Evolutionary conservation across 2,888 invertebrate species (phyloP).

Genomic region (Tromatobia lineatoria): DNA sequence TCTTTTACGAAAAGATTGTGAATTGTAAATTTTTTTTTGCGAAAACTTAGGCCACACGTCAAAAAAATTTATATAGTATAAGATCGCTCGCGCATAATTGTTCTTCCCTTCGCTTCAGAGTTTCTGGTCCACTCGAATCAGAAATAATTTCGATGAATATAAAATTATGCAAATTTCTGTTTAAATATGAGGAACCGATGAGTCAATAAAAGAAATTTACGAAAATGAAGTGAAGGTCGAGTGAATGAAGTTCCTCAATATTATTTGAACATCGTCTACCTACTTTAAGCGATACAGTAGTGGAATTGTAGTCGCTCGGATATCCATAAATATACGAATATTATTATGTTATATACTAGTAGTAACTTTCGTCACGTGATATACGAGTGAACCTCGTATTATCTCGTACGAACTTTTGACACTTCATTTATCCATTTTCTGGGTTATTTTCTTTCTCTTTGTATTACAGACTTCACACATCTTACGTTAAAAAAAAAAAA

Average conservation of each 20-base stretch:
- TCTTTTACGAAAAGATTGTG: background rate
- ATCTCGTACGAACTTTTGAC: slow-evolving; percentile 33
- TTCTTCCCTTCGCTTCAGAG: background rate
- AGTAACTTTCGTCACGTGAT: slow-evolving; percentile 31
- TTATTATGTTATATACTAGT: slow-evolving; percentile 6
- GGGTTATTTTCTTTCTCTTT: slow-evolving; percentile 5
- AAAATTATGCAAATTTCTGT: slow-evolving; percentile 11
- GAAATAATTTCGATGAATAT: slow-evolving; percentile 20
- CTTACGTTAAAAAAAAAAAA: slow-evolving; percentile 20
- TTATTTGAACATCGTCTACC: slow-evolving; percentile 27
- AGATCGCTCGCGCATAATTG: background rate
- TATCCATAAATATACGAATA: slow-evolving; percentile 41
- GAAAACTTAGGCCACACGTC: background rate
- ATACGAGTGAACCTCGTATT: slow-evolving; percentile 16
- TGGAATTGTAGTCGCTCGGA: slow-evolving; percentile 29
- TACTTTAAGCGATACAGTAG: slow-evolving; percentile 26
- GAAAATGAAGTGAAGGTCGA: slow-evolving; percentile 2
- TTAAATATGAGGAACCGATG: background rate
- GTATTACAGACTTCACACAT: slow-evolving; percentile 13
- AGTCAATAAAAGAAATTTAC: background rate
- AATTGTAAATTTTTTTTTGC: slow-evolving; percentile 1
- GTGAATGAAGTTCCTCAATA: slow-evolving; percentile 24
- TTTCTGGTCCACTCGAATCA: slow-evolving; percentile 17
- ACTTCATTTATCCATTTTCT: slow-evolving; percentile 30
- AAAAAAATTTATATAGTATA: background rate